phyloP scores from a whole-genome alignment of 2,113 vertebrate genomes.

The Xiphias gladius region DNA sequence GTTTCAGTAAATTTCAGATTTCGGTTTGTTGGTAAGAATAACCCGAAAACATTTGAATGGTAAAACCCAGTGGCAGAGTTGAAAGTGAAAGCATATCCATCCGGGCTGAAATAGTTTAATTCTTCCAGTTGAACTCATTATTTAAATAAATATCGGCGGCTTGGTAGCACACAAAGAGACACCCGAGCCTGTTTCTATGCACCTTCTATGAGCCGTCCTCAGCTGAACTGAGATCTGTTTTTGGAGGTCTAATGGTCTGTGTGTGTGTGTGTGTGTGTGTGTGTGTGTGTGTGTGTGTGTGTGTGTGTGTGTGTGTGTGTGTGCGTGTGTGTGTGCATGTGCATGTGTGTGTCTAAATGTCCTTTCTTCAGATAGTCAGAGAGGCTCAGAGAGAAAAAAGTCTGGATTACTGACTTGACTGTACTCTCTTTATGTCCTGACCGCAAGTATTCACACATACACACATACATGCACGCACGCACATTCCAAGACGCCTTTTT shows the following conservation, averaged over 20 bases:
- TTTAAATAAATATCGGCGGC: constrained; percentile 17
- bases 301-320: constrained; percentile 20
- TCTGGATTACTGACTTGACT: constrained; percentile 41
- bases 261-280: background rate
- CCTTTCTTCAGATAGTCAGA: constrained; percentile 25
- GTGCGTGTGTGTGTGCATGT: constrained; percentile 7
- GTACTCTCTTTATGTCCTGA: constrained; percentile 23
- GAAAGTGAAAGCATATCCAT: background rate
- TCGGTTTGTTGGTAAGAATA: background rate
- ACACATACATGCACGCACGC: constrained; percentile 1
- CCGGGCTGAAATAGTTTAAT: constrained; percentile 14
- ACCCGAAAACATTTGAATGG: background rate
- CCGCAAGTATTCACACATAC: constrained; percentile 12
- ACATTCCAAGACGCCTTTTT: constrained; percentile 42
- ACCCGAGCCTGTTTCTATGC: constrained; percentile 7
- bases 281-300: constrained; percentile 9
- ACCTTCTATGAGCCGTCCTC: constrained; percentile 25
- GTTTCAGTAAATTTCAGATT: background rate
- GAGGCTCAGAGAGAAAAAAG: constrained; percentile 29
- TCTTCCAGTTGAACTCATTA: constrained; percentile 27
- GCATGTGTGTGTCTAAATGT: constrained; percentile 18
- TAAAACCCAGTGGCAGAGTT: background rate
- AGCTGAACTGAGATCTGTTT: constrained; percentile 37
- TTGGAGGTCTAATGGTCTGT: constrained; percentile 4
- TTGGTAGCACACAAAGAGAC: constrained; percentile 29